These are phyloP conservation scores for Leptopilina syphax DNA, from an alignment of 2,888 invertebrate species.

Conservation along the genomic window DNA sequence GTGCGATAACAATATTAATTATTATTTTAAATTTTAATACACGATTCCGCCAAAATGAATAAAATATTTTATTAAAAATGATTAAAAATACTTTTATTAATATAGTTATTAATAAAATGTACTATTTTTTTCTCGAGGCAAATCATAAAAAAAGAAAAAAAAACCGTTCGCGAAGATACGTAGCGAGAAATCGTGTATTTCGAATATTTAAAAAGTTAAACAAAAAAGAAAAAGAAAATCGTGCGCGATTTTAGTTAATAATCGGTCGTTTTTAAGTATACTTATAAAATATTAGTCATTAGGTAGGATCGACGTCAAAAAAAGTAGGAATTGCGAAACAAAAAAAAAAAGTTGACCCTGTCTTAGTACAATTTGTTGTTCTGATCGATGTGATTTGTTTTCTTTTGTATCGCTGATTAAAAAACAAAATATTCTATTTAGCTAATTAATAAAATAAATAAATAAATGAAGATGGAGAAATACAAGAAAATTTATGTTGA, in stretches of 20 bases:
- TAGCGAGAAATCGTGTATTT: conserved; percentile 34
- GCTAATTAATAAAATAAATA: conserved; percentile 43
- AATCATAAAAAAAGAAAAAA: background rate
- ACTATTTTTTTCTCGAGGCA: too few relatives aligned
- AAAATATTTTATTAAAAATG: too few relatives aligned
- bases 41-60: too few relatives aligned
- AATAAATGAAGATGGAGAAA: conserved; percentile 12
- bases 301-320: conserved; percentile 11
- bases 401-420: conserved; percentile 65
- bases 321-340: conserved; percentile 29
- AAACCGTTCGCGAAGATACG: conserved; percentile 26
- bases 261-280: conserved; percentile 16
- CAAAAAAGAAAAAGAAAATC: background rate
- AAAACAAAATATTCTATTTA: conserved; percentile 56
- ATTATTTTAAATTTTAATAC: background rate
- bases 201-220: background rate
- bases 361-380: conserved; percentile 59
- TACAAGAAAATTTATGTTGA: conserved; percentile 58
- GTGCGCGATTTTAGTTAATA: conserved; percentile 19
- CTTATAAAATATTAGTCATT: too few relatives aligned
- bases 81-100: too few relatives aligned
- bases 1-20: background rate
- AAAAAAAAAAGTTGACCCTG: conserved; percentile 28
- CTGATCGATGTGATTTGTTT: conserved; percentile 63
- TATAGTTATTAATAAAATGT: too few relatives aligned